Base-by-base conservation (phyloP, 2,113 vertebrate genomes). In the Pluvialis apricaria region DNA sequence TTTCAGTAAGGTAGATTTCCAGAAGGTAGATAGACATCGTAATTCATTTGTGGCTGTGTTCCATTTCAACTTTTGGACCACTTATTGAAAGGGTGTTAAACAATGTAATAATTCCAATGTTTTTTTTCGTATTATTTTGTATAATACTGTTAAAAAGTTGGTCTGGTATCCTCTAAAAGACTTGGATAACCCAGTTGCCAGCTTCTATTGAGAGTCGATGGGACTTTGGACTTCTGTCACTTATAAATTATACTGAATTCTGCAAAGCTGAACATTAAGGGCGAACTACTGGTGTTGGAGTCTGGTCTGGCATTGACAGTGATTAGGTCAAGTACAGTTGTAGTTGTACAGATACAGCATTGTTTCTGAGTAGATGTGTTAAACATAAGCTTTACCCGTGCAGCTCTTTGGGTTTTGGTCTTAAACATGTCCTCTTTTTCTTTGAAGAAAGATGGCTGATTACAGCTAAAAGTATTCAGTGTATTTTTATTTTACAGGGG, bases 401-500 rank as follows among this genome's bases (percentile, higher is more conserved):
- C 32, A 24, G 24, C 16, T 54, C 11, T 76, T 61, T 29, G 40
- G 5, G 14, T 47, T 82, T 72, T 80, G 10, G 3, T 80, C 52
- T 84, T 83, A 26, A 55, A 45, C 6, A 3, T 10, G 22, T 40
- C 9, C 8, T 34, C 10, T 69, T 65, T 82, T 42, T 34, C 40
- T 49, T 31, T 15, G 32, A 28, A 44, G 49, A 71, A 52, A 76
- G 13, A 10, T 40, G 9, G 4, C 18, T 14, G 28, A 58, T 62
- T 64, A 77, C 25, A 62, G 14, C 8, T 49, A 18, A 32, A 45
- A 54, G 3, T 38, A 8, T 55, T 58, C 8, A 58, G 15, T 36
- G 8, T 52, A 16, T 70, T 52, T 72, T 94, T 92, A 12, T 86
- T 92, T 97, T 66, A 58, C 94, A 99, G 98, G 98, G 98, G 15